phyloP scores from a whole-genome alignment of 2,888 invertebrate species.

The Elmis aenea region DNA sequence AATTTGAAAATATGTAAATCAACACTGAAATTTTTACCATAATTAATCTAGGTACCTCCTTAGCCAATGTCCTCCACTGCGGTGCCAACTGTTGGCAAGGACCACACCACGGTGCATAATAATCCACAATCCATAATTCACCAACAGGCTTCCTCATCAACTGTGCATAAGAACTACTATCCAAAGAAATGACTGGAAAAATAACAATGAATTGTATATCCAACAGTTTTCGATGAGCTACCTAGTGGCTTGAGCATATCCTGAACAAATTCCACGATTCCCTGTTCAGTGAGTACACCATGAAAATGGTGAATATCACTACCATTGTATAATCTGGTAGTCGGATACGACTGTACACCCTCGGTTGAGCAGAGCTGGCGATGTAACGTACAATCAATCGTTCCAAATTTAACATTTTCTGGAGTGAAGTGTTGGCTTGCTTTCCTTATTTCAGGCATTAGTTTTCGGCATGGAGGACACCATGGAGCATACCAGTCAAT shows the following conservation, averaged over 20 bases:
- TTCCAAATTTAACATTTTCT: slow-evolving; percentile 54
- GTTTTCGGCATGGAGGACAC: slow-evolving; percentile 70
- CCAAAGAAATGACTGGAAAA: slow-evolving; percentile 55
- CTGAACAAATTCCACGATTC: slow-evolving; percentile 61
- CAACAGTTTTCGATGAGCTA: slow-evolving; percentile 28
- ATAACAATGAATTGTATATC: slow-evolving; percentile 5
- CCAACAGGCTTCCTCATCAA: slow-evolving; percentile 51
- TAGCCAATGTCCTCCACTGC: slow-evolving; percentile 62
- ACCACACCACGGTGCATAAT: slow-evolving; percentile 70
- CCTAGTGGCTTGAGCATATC: slow-evolving; percentile 52
- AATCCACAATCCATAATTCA: slow-evolving; percentile 65
- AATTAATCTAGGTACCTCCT: slow-evolving; percentile 39
- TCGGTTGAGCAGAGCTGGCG: slow-evolving; percentile 53
- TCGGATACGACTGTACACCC: slow-evolving; percentile 64
- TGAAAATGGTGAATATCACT: slow-evolving; percentile 51
- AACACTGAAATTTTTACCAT: background rate
- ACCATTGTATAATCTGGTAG: slow-evolving; percentile 62
- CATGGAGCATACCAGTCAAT: slow-evolving; percentile 75
- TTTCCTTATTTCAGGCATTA: slow-evolving; percentile 63
- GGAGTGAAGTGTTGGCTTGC: slow-evolving; percentile 52
- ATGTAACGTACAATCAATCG: slow-evolving; percentile 65
- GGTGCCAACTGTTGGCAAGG: slow-evolving; percentile 66
- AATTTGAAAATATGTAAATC: slow-evolving; percentile 5
- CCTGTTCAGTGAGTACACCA: slow-evolving; percentile 55
- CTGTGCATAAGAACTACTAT: slow-evolving; percentile 51